A percentile compares a stretch with the other conserved stretches of the same genome.
phyloP scores from a whole-genome alignment of 2,888 invertebrate genomes.

The Ophraella communa region DNA sequence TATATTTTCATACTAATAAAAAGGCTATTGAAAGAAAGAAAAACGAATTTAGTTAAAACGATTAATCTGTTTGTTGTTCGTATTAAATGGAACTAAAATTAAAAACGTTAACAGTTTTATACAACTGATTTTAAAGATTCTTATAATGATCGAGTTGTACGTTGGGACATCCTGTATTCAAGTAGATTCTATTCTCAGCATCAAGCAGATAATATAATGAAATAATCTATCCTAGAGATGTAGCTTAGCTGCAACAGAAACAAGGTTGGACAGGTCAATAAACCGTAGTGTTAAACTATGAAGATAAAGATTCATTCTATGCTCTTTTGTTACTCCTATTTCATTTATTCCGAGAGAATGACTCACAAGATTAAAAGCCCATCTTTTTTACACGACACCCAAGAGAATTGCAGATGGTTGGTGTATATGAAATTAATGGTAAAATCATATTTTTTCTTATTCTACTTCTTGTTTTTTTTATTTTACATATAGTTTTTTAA shows the following conservation, averaged over 20 bases:
- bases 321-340: slow-evolving; percentile 26
- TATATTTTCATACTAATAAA: no score
- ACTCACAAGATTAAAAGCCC: slow-evolving; percentile 15
- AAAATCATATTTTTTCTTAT: not conserved
- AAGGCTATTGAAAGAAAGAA: no score
- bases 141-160: not conserved
- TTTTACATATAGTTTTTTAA: not conserved
- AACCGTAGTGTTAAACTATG: slow-evolving; percentile 29
- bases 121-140: not conserved
- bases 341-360: slow-evolving; percentile 23
- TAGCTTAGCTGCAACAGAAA: slow-evolving; percentile 27
- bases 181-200: slow-evolving; percentile 7
- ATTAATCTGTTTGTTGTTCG: no score
- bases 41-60: no score
- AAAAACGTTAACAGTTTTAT: no score
- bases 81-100: no score
- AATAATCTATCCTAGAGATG: slow-evolving; percentile 25
- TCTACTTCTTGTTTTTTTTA: not conserved
- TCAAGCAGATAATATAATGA: slow-evolving; percentile 24
- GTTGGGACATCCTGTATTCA: slow-evolving; percentile 11
- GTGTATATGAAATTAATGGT: not conserved
- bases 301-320: slow-evolving; percentile 28
- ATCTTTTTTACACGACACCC: slow-evolving; percentile 6
- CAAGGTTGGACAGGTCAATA: slow-evolving; percentile 30
- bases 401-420: not conserved